Evolutionary conservation across 2,797 vertebrate species (phyloP).

Genomic region (Holocentrus rufus): DNA sequence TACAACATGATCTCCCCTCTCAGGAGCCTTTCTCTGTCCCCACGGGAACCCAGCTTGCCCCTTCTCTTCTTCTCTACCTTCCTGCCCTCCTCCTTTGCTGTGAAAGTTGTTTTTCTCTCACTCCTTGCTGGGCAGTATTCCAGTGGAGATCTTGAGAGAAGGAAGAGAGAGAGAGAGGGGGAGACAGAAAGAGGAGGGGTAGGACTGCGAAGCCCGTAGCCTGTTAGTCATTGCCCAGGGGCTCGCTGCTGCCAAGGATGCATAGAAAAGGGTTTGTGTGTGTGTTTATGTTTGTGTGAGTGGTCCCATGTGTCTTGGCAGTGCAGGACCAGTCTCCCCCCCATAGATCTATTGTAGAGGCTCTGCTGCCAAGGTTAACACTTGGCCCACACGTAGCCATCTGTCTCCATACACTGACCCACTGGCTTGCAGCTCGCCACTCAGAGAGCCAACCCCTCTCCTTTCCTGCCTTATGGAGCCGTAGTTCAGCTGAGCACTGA

Average conservation of each 20-base stretch:
- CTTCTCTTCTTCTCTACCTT: slow-evolving; percentile 3
- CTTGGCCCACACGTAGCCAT: slow-evolving; percentile 54
- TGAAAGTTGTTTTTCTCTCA: slow-evolving; percentile 36
- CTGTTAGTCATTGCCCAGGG: slow-evolving; percentile 35
- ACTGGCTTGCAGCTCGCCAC: slow-evolving; percentile 41
- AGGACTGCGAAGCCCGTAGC: neutral
- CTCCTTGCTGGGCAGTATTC: slow-evolving; percentile 42
- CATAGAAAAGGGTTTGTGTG: slow-evolving; percentile 60
- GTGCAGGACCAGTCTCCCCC: slow-evolving; percentile 54
- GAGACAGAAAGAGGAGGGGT: neutral
- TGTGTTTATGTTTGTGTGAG: slow-evolving; percentile 51
- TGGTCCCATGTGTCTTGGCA: slow-evolving; percentile 55
- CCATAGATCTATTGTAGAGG: slow-evolving; percentile 55
- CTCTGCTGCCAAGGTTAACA: slow-evolving; percentile 54
- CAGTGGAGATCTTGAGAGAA: slow-evolving; percentile 47
- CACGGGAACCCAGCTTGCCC: slow-evolving; percentile 8
- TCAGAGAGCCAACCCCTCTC: slow-evolving; percentile 44
- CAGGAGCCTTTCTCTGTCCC: neutral
- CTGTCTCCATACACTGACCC: slow-evolving; percentile 64
- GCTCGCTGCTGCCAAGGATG: slow-evolving; percentile 57
- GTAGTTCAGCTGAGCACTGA: slow-evolving; percentile 40
- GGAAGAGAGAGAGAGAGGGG: neutral
- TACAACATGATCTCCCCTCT: slow-evolving; percentile 7
- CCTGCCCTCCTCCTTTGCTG: slow-evolving; percentile 31
- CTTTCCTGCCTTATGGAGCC: slow-evolving; percentile 40